Evolutionary conservation across 2,113 vertebrate genomes (phyloP).

Genomic region (Uria lomvia): DNA sequence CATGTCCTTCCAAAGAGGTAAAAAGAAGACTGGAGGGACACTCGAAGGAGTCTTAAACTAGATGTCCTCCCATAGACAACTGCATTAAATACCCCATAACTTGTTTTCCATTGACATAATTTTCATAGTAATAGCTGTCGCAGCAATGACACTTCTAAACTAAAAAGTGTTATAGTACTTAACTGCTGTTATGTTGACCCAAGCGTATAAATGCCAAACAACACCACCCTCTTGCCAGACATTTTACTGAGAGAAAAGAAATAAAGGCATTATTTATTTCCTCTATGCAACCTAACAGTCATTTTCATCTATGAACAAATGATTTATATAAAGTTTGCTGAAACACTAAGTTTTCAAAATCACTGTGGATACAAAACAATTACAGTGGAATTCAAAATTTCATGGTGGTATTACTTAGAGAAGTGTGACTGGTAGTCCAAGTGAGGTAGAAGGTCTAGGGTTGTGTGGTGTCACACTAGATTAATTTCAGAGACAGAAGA

Average conservation of each 20-base stretch:
- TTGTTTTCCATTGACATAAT: background rate
- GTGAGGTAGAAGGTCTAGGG: background rate
- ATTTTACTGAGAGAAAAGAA: background rate
- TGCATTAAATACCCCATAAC: background rate
- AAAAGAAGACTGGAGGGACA: background rate
- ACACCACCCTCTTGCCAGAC: background rate
- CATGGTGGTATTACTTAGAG: background rate
- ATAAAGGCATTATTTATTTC: background rate
- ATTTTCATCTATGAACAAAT: background rate
- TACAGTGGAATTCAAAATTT: background rate
- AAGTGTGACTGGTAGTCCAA: background rate
- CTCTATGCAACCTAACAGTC: background rate
- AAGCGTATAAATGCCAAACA: background rate
- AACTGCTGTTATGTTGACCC: background rate
- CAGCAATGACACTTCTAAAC: background rate
- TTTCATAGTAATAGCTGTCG: background rate
- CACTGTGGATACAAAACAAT: background rate
- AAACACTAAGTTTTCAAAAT: background rate
- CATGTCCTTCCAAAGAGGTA: background rate
- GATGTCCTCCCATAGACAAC: background rate
- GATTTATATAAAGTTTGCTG: background rate
- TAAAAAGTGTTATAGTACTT: background rate
- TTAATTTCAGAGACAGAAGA: background rate
- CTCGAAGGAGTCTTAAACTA: background rate
- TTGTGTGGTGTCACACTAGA: background rate